Base-by-base conservation (phyloP, 1,140 invertebrate genomes). In the Drosophila biarmipes region DNA sequence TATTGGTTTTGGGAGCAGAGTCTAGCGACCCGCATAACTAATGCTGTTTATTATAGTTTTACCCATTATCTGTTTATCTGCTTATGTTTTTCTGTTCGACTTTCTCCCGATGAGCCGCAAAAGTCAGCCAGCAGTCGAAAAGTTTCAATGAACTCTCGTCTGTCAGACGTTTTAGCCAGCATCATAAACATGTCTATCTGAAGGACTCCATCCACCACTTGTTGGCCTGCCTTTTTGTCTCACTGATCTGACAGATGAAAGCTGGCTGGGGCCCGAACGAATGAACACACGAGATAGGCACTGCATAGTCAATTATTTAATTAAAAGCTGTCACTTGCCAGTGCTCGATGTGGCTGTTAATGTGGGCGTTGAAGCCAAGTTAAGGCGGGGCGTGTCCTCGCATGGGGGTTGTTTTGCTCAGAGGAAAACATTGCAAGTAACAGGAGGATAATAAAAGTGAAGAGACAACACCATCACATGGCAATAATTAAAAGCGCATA, bases 401-500 rank as follows among this genome's bases (percentile, higher is more conserved):
- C 21, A 31, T 29, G 31, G 4, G 17, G 34, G 19, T 8, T n/a
- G 21, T 4, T 27, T 4, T 27, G 17, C 37, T 55, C 49, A 29
- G 52, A 38, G 38, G 19, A 38, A 27, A 19, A 61, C 48, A 72
- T 34, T 34, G 38, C 48, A 57, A 73, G 53, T 51, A 75, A 57
- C 34, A 78, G 37, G 14, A 42, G 59, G 55, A 80, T 53, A 78
- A 74, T 59, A 64, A 82, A 55, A 61, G 57, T 67, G 56, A 34
- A 68, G 67, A 42, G 61, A 35, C 45, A 57, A 46, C 27, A 49
- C 62, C 66, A 75, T 61, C 62, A 55, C 64, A 84, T 45, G 76
- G 68, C 80, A 77, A 72, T 81, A 86, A 86, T 86, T 86, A 87
- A 86, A 86, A 86, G 63, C 67, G 67, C 80, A 79, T 84, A 64